A percentile compares a stretch with the other conserved stretches of the same genome.
Conservation (phyloP, 1,140 invertebrate species). For the Drosophila albomicans region DNA sequence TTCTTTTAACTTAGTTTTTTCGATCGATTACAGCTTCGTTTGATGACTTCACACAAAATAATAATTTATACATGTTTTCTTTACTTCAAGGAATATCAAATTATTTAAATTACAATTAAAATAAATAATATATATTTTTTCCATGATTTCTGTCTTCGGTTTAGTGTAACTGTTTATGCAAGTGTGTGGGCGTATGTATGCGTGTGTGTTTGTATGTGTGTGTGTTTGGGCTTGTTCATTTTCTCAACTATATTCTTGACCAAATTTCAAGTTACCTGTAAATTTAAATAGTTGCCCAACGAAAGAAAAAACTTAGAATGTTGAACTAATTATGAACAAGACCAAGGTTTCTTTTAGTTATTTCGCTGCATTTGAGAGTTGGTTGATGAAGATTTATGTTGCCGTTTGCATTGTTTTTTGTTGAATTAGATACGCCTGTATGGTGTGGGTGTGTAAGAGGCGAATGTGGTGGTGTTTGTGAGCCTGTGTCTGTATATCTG, state of each 20-base stretch:
- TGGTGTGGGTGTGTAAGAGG: background rate
- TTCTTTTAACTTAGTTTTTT: conserved; percentile 22
- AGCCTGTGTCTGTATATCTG: background rate
- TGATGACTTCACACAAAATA: conserved; percentile 35
- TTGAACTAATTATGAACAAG: conserved; percentile 33
- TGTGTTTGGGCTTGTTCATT: conserved; percentile 11
- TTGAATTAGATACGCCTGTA: background rate
- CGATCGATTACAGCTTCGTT: conserved; percentile 32
- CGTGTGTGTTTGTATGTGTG: background rate
- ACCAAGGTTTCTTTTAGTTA: conserved; percentile 18
- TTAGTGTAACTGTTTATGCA: conserved; percentile 18
- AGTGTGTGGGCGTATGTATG: conserved; percentile 11
- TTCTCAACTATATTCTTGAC: conserved; percentile 3
- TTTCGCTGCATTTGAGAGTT: conserved; percentile 23
- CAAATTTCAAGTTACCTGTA: conserved; percentile 31
- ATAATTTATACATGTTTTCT: conserved; percentile 52
- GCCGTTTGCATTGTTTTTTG: background rate
- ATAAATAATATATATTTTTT: conserved; percentile 74
- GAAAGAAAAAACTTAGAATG: conserved; percentile 30
- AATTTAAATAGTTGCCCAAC: conserved; percentile 47
- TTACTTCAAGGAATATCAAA: conserved; percentile 68
- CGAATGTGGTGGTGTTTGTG: background rate
- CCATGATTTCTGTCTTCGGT: conserved; percentile 29
- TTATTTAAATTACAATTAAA: conserved; percentile 65
- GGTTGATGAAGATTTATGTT: conserved; percentile 1